These are phyloP conservation scores for Rotaria sp. DNA, from an alignment of 2,888 invertebrate species.

Conservation along the genomic window DNA sequence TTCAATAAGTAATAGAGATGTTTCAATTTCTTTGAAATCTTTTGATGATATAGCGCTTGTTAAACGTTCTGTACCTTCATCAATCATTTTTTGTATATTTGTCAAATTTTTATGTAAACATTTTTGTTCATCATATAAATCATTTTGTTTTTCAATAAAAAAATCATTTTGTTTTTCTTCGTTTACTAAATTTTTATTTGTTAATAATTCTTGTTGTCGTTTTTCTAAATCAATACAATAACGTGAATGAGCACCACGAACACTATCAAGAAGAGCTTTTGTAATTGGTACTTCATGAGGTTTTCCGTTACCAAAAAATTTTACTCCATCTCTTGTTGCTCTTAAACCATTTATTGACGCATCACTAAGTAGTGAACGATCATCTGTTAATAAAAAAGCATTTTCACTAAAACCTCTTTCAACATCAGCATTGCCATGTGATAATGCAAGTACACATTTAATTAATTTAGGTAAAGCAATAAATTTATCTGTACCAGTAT, in stretches of 20 bases:
- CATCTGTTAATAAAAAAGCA: not conserved
- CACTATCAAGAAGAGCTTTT: not conserved
- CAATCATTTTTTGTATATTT: not conserved
- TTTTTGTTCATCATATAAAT: conserved; percentile 1
- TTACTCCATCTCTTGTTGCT: not conserved
- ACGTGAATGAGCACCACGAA: not conserved
- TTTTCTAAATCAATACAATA: not conserved
- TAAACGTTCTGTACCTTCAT: conserved; percentile 23
- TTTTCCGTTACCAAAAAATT: not conserved
- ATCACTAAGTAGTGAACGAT: not conserved
- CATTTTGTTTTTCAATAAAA: not conserved
- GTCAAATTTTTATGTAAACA: not conserved
- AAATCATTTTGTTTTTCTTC: not conserved
- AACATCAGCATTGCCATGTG: conserved; percentile 23
- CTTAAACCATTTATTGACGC: not conserved
- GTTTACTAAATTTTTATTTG: not conserved
- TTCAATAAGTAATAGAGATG: not conserved
- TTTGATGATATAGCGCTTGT: not conserved
- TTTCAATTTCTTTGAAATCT: not conserved
- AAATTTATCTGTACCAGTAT: not conserved
- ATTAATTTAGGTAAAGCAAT: not conserved
- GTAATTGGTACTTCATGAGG: conserved; percentile 16
- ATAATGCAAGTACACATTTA: conserved; percentile 11
- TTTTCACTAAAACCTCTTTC: conserved; percentile 23
- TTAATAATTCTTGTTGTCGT: not conserved